These are phyloP conservation scores for Homalodisca vitripennis DNA, from an alignment of 1,140 invertebrate species.

Conservation along the genomic window DNA sequence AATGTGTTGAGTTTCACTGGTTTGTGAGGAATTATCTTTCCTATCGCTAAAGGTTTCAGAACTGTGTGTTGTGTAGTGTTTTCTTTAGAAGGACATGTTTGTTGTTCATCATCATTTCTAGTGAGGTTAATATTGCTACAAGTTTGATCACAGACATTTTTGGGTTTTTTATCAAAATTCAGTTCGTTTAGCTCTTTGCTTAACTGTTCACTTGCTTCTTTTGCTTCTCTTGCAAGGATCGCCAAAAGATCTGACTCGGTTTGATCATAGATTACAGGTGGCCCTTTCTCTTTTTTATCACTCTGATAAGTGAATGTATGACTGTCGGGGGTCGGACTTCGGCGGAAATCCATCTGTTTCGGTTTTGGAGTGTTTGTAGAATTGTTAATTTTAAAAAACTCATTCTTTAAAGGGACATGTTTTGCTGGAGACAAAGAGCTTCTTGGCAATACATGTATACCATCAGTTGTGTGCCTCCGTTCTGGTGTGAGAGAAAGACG, in stretches of 20 bases:
- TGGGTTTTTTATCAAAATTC: slow-evolving; percentile 4
- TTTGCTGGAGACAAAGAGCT: not conserved
- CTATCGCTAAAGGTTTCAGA: slow-evolving; percentile 17
- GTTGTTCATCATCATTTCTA: not conserved
- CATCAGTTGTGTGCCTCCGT: slow-evolving; percentile 13
- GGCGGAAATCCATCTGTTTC: not conserved
- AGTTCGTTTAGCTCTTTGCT: slow-evolving; percentile 36
- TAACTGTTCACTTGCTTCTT: slow-evolving; percentile 36
- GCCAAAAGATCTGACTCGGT: slow-evolving; percentile 32
- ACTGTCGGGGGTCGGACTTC: slow-evolving; percentile 9
- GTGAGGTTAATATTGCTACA: not conserved
- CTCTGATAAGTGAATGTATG: not conserved
- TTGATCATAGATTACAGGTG: slow-evolving; percentile 26
- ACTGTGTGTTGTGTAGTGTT: not conserved
- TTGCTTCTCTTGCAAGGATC: slow-evolving; percentile 37
- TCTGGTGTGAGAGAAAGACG: slow-evolving; percentile 26
- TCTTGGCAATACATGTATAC: not conserved
- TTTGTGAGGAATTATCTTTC: slow-evolving; percentile 30
- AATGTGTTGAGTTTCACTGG: slow-evolving; percentile 30
- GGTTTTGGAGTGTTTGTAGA: not conserved
- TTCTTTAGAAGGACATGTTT: not conserved
- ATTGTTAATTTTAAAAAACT: not conserved
- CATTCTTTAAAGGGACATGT: not conserved
- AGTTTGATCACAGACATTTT: too few relatives aligned
- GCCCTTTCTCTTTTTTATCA: not conserved